These are phyloP conservation scores for Capra hircus DNA, from an alignment of 2,113 vertebrate genomes.

Conservation along the genomic window DNA sequence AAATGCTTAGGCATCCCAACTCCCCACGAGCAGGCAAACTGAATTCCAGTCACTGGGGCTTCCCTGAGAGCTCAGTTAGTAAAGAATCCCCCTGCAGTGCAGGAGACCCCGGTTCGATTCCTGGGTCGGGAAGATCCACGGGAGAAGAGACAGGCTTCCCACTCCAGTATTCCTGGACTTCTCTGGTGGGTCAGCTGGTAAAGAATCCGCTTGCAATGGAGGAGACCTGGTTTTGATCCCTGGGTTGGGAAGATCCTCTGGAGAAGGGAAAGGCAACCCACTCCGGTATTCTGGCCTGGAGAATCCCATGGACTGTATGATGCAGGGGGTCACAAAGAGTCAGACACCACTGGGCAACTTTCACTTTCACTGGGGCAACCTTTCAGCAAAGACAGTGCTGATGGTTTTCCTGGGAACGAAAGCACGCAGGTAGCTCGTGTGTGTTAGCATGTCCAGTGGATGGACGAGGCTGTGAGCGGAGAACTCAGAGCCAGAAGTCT, in stretches of 20 bases:
- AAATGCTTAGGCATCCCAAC: neutral
- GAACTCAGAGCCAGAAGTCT: neutral
- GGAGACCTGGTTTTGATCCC: neutral
- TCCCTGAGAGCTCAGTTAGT: neutral
- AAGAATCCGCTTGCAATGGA: neutral
- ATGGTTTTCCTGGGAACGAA: neutral
- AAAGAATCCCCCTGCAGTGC: neutral
- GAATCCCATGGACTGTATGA: neutral
- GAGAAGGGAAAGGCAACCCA: neutral
- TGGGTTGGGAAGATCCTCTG: neutral
- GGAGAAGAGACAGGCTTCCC: neutral
- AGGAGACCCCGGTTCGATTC: neutral
- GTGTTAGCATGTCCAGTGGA: neutral
- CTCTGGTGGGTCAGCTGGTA: neutral
- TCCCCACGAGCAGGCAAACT: neutral
- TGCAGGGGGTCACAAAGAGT: neutral
- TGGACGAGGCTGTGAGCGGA: neutral
- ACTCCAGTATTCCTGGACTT: neutral
- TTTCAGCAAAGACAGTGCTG: neutral
- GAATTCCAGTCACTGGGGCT: neutral
- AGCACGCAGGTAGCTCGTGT: neutral
- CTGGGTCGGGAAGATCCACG: neutral
- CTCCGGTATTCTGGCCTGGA: neutral
- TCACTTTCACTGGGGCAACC: neutral
- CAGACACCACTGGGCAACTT: neutral